Base-by-base conservation (phyloP, 2,888 invertebrate species). In the Tanypteryx hageni region DNA sequence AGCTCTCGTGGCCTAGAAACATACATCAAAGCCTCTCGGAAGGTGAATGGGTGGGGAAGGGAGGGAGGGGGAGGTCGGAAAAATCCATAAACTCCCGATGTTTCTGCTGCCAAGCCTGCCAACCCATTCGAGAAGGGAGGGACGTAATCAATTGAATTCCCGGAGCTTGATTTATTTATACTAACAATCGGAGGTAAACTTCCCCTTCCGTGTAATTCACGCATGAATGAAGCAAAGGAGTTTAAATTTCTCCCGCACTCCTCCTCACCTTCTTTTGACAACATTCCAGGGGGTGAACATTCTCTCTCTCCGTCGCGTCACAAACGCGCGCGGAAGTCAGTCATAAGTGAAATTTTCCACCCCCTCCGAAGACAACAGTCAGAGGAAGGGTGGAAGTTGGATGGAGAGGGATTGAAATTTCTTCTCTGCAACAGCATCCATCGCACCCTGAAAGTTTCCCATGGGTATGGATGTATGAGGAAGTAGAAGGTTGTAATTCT, bases 61-160 rank as follows among this genome's bases (percentile, higher is more conserved):
- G 27, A 22, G 22, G 22, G 68, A 64, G 64, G 64, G 7, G n/a
- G 64, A 64, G 18, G 16, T 64, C 16, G 64, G 64, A 22, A 68
- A 68, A 68, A 68, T 68, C 68, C 68, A 68, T 68, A 76, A 27
- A 11, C 76, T 14, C 76, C 22, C 76, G 76, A 76, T 76, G 76
- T 76, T 76, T 76, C 68, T 68, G 68, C 68, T n/a, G 68, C 68
- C 68, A 68, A 68, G 68, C 68, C 68, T 68, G 68, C 68, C 68
- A 68, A 68, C 68, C 76, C 76, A 76, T 27, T 76, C 76, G 76
- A 76, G 76, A 13, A 76, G 76, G 27, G 76, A 13, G 27, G 76
- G 8, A 76, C 22, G 76, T 76, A 76, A 76, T 27, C 68, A 68
- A 68, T 68, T 22, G 68, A 22, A 68, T 68, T 68, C 68, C n/a